Percentiles rank a stretch among this genome's conserved stretches.
phyloP scores from a whole-genome alignment of 2,113 vertebrate species.

The Burhinus oedicnemus region DNA sequence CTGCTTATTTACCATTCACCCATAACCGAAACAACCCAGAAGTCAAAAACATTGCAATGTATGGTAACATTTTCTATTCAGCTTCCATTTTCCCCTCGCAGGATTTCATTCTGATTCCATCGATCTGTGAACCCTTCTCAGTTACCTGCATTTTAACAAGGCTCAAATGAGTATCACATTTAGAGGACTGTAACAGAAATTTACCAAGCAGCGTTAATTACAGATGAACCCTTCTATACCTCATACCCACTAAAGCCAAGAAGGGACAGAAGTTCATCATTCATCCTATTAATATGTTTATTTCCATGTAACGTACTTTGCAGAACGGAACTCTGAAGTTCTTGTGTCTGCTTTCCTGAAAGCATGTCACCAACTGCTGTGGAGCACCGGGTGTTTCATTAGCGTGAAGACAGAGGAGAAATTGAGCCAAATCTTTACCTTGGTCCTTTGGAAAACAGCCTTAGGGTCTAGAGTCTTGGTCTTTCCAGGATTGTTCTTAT shows the following conservation, averaged over 20 bases:
- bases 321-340: background rate
- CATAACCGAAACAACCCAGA: background rate
- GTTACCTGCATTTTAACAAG: slow-evolving; percentile 15
- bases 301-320: background rate
- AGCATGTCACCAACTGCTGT: background rate
- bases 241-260: background rate
- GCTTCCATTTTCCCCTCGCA: background rate
- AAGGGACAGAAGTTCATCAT: background rate
- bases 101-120: background rate
- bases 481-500: slow-evolving; percentile 98
- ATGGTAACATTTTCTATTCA: background rate
- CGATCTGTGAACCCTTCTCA: background rate
- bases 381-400: background rate
- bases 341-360: background rate
- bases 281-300: background rate
- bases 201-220: background rate
- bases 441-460: slow-evolving; percentile 97
- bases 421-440: slow-evolving; percentile 76
- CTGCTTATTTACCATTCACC: background rate
- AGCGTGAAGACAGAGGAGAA: background rate
- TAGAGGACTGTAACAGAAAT: background rate
- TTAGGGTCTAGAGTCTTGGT: slow-evolving; percentile 97
- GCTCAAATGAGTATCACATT: background rate
- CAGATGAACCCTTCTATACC: background rate
- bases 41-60: background rate